Conservation (phyloP, 2,797 vertebrate species). For the Brachyalestes nurse region DNA sequence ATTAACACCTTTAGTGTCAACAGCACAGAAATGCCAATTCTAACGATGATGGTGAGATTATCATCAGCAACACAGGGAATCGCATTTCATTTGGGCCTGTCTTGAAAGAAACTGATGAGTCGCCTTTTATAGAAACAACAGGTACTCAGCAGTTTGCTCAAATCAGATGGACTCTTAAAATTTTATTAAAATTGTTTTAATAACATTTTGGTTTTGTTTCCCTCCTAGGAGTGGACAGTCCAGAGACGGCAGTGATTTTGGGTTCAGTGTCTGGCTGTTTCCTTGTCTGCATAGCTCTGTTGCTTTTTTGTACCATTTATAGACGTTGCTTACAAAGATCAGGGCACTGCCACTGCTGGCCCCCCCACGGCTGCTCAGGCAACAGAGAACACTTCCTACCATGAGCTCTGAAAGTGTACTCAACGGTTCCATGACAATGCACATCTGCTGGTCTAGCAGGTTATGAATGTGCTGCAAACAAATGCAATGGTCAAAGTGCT, state of each 20-base stretch:
- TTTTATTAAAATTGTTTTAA: conserved; percentile 13
- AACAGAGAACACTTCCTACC: conserved; percentile 66
- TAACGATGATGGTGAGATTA: conserved; percentile 45
- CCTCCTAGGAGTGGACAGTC: conserved; percentile 52
- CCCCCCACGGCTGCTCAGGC: conserved; percentile 52
- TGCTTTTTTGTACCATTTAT: conserved; percentile 70
- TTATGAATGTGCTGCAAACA: conserved; percentile 14
- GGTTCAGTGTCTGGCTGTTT: conserved; percentile 61
- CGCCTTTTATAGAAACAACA: conserved; percentile 62
- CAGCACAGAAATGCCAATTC: conserved; percentile 56
- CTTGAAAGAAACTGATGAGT: conserved; percentile 68
- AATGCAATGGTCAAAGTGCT: conserved; percentile 1
- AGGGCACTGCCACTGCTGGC: conserved; percentile 54
- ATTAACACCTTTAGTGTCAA: conserved; percentile 52
- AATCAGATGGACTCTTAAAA: neutral
- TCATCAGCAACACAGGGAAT: conserved; percentile 64
- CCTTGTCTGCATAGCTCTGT: conserved; percentile 58
- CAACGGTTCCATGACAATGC: conserved; percentile 63
- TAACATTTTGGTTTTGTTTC: neutral
- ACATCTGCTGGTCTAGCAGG: conserved; percentile 6
- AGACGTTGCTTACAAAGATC: conserved; percentile 52
- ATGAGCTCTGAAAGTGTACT: conserved; percentile 59
- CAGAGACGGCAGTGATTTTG: conserved; percentile 62
- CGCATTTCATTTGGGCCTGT: conserved; percentile 70
- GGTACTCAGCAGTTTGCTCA: conserved; percentile 59